Base-by-base conservation (phyloP, 2,797 vertebrate genomes). In the Falco novaeseelandiae region DNA sequence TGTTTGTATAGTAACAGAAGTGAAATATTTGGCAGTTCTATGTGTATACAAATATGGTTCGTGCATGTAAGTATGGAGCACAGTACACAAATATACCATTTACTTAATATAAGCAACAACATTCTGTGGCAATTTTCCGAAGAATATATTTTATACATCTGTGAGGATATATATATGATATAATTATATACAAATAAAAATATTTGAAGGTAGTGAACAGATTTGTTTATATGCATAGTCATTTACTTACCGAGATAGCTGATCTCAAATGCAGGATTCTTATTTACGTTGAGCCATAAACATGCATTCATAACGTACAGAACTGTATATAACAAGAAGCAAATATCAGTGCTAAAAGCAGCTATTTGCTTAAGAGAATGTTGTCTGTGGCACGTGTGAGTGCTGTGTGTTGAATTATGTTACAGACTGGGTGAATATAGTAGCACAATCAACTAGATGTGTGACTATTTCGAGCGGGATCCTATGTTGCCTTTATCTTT, bases 181-280 rank as follows among this genome's bases (percentile, higher is more conserved):
- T 98, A 98, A 98, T 97, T 98, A 97, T 96, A 96, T 15, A 97
- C 93, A 98, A 98, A 97, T 98, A 98, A 97, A 97, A 98, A 93
- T 97, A 97, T 96, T 97, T 96, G 94, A 97, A 98, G 97, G 94
- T 97, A 97, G 85, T 9, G 92, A 97, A 95, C 97, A 98, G 97
- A 98, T 98, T 98, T 98, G 97, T 98, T 98, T 98, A 96, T 91
- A 67, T 30, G 3, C 86, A 40, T 93, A 94, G 63, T 92, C 78
- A 67, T 93, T 80, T 87, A 86, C 92, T 97, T 92, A 94, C 38
- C 49, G 89, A 79, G 78, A 77, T 96, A 96, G 93, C 87, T 96
- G 89, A 95, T 97, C 83, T 97, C 88, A 96, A n/a, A 89, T 74
- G 42, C 81, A 72, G n/a, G 62, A 76, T 80, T 72, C 88, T 93